phyloP scores from a whole-genome alignment of 2,797 vertebrate species.

The Tenualosa ilisha region DNA sequence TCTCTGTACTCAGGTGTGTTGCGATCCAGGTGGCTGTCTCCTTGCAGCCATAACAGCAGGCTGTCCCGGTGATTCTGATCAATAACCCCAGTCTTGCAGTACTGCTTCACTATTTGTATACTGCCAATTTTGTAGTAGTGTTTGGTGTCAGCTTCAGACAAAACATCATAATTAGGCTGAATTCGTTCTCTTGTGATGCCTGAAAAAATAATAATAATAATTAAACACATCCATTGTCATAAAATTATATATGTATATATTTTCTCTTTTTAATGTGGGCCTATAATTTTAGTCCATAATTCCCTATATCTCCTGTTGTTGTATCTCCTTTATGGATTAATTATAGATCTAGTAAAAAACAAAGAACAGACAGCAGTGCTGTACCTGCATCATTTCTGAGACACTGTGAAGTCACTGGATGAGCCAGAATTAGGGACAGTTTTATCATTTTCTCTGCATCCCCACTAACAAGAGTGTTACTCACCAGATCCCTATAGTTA shows the following conservation, averaged over 20 bases:
- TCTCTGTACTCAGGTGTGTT: constrained; percentile 28
- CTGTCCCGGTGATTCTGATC: constrained; percentile 29
- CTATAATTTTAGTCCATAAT: too few relatives aligned
- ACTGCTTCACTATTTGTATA: constrained; percentile 22
- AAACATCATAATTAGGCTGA: background rate
- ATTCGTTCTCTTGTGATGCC: background rate
- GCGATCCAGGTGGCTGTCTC: background rate
- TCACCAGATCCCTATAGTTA: constrained; percentile 29
- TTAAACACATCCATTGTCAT: too few relatives aligned
- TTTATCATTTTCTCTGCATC: constrained; percentile 34
- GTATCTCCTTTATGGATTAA: too few relatives aligned
- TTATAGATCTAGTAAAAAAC: background rate
- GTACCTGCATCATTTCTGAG: constrained; percentile 35
- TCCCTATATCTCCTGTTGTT: too few relatives aligned
- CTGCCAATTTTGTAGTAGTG: constrained; percentile 39
- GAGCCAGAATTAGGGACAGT: constrained; percentile 33
- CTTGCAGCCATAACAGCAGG: constrained; percentile 29
- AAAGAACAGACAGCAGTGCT: background rate
- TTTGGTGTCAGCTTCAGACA: constrained; percentile 20
- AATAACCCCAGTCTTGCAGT: constrained; percentile 30
- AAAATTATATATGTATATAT: too few relatives aligned
- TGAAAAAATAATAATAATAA: background rate
- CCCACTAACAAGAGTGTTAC: constrained; percentile 27
- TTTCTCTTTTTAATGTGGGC: too few relatives aligned
- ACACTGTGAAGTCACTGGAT: constrained; percentile 31